Percentiles rank a stretch among this genome's conserved stretches.
phyloP scores from a whole-genome alignment of 2,888 invertebrate species.

The Coenonympha glycerion region DNA sequence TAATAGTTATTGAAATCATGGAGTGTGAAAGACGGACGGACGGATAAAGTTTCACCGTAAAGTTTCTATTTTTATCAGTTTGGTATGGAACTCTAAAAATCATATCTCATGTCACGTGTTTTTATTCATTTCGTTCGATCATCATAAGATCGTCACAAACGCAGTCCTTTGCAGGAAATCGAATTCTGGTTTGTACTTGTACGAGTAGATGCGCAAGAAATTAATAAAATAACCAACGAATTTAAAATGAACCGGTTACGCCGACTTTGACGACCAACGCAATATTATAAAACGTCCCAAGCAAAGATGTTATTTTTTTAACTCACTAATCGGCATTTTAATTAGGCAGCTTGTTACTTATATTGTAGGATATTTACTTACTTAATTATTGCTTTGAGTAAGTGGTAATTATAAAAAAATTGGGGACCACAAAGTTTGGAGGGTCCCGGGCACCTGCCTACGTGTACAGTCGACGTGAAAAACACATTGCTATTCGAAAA shows the following conservation, averaged over 20 bases:
- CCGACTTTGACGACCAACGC: constrained; percentile 2
- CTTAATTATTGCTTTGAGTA: constrained; percentile 47
- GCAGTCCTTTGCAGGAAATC: too few species aligned
- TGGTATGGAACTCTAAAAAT: too few species aligned
- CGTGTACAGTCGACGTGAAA: neutral
- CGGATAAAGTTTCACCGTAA: too few species aligned
- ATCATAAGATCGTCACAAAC: too few species aligned
- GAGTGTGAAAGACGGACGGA: too few species aligned
- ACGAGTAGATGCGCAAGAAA: neutral
- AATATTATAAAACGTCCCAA: constrained; percentile 13
- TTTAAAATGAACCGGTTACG: neutral
- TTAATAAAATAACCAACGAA: constrained; percentile 2
- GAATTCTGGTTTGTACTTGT: too few species aligned
- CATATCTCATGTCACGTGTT: too few species aligned
- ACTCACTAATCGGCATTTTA: constrained; percentile 45
- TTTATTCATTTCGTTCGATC: too few species aligned
- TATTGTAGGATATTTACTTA: constrained; percentile 44
- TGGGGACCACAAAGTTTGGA: constrained; percentile 34
- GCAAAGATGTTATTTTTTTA: constrained; percentile 25
- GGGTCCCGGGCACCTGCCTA: constrained; percentile 44
- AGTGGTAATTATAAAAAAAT: constrained; percentile 47
- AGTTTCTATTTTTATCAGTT: too few species aligned
- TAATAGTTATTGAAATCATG: too few species aligned
- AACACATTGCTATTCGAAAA: neutral
- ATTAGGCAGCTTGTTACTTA: constrained; percentile 45